phyloP scores from a whole-genome alignment of 1,140 invertebrate genomes.

The Musca domestica region DNA sequence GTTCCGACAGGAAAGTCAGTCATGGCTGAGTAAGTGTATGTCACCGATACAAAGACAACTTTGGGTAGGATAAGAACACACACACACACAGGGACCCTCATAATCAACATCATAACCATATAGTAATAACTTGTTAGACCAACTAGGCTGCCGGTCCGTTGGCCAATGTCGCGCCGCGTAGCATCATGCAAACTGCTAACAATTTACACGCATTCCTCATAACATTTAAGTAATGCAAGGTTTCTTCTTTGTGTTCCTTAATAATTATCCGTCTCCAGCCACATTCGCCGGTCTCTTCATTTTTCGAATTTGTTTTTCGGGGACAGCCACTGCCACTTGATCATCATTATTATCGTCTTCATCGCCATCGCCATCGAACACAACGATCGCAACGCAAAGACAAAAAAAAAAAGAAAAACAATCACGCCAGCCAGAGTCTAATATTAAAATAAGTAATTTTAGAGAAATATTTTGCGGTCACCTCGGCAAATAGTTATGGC shows the following conservation, averaged over 20 bases:
- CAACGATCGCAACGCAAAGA: background rate
- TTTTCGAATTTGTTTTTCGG: background rate
- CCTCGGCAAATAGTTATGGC: slow-evolving; percentile 12
- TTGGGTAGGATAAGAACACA: too few species aligned
- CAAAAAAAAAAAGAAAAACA: background rate
- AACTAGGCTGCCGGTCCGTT: too few species aligned
- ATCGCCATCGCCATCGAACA: background rate
- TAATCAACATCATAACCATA: too few species aligned
- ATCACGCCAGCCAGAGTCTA: background rate
- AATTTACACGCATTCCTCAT: slow-evolving; percentile 17
- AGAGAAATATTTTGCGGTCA: slow-evolving; percentile 13
- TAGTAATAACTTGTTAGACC: too few species aligned
- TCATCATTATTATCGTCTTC: background rate
- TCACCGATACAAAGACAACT: too few species aligned
- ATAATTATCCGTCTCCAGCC: slow-evolving; percentile 7
- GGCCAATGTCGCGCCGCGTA: background rate
- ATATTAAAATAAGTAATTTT: slow-evolving; percentile 22
- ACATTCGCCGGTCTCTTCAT: background rate
- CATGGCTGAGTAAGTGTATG: too few species aligned
- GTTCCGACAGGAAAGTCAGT: background rate
- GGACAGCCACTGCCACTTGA: slow-evolving; percentile 1
- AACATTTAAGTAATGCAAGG: background rate
- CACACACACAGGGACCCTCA: too few species aligned
- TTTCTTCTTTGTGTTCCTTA: background rate
- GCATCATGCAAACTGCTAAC: slow-evolving; percentile 17